phyloP scores from a whole-genome alignment of 2,797 vertebrate species.

The Alectoris magna region DNA sequence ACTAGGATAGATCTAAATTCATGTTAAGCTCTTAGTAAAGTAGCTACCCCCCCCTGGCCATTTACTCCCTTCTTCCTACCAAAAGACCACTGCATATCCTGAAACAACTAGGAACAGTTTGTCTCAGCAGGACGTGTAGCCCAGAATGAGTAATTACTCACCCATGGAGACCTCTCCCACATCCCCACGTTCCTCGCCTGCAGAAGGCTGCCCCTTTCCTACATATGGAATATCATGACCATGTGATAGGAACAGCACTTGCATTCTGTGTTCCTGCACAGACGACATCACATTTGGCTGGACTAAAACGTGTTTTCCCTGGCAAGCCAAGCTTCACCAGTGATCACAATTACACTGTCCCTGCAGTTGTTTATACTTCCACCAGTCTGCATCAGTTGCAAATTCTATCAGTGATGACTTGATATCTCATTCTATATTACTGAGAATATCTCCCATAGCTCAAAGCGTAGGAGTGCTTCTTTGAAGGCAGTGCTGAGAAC shows the following conservation, averaged over 20 bases:
- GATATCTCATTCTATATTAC: not conserved
- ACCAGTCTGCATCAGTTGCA: slow-evolving; percentile 22
- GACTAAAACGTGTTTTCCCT: not conserved
- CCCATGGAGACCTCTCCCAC: not conserved
- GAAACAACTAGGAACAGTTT: not conserved
- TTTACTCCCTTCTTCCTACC: not conserved
- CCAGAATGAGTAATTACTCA: not conserved
- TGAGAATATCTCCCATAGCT: not conserved
- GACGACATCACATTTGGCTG: not conserved
- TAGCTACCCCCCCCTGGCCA: not conserved
- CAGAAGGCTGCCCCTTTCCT: not conserved
- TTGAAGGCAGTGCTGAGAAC: not conserved
- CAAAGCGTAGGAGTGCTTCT: not conserved
- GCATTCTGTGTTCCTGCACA: not conserved
- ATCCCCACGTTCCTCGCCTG: not conserved
- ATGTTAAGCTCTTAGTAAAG: not conserved
- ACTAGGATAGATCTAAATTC: not conserved
- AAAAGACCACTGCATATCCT: fast-evolving
- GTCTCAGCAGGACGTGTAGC: not conserved
- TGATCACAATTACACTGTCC: not conserved
- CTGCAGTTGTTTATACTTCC: slow-evolving; percentile 28
- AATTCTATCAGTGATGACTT: slow-evolving; percentile 8
- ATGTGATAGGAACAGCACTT: not conserved
- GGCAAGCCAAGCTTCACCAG: not conserved
- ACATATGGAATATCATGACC: not conserved